Evolutionary conservation across 2,888 invertebrate genomes (phyloP).

Genomic region (Xestia ashworthii): DNA sequence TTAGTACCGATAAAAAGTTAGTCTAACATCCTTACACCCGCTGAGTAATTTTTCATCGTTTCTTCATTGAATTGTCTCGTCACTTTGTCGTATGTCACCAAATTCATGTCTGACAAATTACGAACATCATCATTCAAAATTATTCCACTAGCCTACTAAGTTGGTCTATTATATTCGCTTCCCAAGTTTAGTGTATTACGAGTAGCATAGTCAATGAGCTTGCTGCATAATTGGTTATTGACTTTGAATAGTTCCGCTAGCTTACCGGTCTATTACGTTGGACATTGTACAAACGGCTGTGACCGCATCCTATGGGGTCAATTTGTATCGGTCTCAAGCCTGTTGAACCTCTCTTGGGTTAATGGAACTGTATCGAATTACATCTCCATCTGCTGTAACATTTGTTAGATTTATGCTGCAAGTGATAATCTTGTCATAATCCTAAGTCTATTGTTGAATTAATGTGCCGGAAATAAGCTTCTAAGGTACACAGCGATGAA

Average conservation of each 20-base stretch:
- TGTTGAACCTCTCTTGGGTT: constrained; percentile 7
- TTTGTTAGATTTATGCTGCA: constrained; percentile 11
- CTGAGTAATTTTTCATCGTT: constrained; percentile 37
- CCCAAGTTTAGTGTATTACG: constrained; percentile 29
- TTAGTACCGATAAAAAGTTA: constrained; percentile 35
- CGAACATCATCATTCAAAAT: constrained; percentile 30
- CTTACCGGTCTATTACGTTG: constrained; percentile 29
- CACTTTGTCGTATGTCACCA: constrained; percentile 9
- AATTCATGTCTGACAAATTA: constrained; percentile 40
- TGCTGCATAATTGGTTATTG: constrained; percentile 43
- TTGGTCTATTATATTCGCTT: constrained; percentile 15
- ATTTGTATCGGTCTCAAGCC: constrained; percentile 27
- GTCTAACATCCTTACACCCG: background rate
- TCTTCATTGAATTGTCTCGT: constrained; percentile 17
- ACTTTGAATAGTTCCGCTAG: constrained; percentile 18
- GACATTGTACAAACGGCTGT: constrained; percentile 35
- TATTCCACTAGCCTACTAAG: constrained; percentile 2
- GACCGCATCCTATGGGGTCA: constrained; percentile 20
- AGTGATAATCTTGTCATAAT: constrained; percentile 14
- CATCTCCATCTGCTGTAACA: background rate
- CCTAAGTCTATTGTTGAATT: constrained; percentile 1
- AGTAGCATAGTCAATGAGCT: constrained; percentile 46
- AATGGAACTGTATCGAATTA: constrained; percentile 22
- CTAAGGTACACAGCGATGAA: background rate
- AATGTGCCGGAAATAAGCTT: constrained; percentile 33